Evolutionary conservation across 2,113 vertebrate species (phyloP).

Genomic region (Leiothrix lutea): DNA sequence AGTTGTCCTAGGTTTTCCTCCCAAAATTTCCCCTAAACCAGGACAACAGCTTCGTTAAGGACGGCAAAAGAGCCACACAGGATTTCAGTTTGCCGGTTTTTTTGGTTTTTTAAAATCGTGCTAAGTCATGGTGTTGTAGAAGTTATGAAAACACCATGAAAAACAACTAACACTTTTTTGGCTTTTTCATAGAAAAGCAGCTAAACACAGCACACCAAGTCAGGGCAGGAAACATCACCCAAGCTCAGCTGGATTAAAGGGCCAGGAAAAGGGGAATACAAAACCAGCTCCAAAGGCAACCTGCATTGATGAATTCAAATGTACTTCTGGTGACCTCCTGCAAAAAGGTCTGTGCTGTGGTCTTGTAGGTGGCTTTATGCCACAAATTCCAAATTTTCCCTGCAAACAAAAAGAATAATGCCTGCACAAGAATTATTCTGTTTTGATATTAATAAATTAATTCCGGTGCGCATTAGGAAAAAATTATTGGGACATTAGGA

Average conservation of each 20-base stretch:
- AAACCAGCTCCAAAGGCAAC: background rate
- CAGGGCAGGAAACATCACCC: background rate
- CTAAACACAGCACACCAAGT: rapidly evolving
- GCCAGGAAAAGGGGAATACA: background rate
- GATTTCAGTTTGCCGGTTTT: background rate
- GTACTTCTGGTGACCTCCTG: background rate
- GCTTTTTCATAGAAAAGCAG: background rate
- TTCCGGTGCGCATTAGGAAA: background rate
- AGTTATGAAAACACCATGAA: background rate
- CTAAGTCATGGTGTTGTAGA: background rate
- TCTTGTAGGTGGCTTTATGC: background rate
- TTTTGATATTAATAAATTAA: background rate
- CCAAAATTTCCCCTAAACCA: background rate
- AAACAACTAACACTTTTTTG: background rate
- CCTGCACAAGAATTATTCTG: background rate
- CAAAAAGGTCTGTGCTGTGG: background rate
- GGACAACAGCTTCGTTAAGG: background rate
- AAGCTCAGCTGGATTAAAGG: background rate
- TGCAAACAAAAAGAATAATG: background rate
- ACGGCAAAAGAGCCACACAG: rapidly evolving
- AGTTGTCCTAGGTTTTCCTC: background rate
- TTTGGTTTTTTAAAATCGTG: background rate
- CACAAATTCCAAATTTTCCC: rapidly evolving
- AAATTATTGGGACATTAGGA: background rate
- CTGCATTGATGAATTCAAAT: background rate